Conservation (phyloP, 2,888 invertebrate genomes). For the Spilosoma lubricipeda region DNA sequence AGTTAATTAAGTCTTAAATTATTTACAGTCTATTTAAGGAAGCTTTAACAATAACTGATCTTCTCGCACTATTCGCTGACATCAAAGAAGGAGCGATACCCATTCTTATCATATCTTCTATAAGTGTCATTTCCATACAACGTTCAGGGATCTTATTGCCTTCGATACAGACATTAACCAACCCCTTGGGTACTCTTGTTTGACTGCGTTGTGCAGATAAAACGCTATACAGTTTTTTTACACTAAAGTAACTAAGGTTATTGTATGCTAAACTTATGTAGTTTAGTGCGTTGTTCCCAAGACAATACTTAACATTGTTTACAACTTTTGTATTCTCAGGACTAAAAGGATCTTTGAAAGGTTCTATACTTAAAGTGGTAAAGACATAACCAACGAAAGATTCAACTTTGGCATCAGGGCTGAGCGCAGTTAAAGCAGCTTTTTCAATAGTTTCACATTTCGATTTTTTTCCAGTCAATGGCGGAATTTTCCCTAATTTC, state of each 20-base stretch:
- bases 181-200: constrained; percentile 60
- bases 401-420: too few relatives aligned
- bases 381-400: background rate
- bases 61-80: background rate
- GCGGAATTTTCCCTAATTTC: constrained; percentile 37
- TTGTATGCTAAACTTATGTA: constrained; percentile 72
- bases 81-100: background rate
- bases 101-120: constrained; percentile 54
- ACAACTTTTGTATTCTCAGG: constrained; percentile 43
- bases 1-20: background rate
- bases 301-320: constrained; percentile 51
- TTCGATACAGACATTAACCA: constrained; percentile 65
- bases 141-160: constrained; percentile 66
- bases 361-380: background rate
- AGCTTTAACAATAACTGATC: background rate
- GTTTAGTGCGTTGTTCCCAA: constrained; percentile 64
- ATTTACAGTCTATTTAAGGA: background rate
- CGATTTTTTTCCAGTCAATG: background rate
- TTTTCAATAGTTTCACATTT: background rate
- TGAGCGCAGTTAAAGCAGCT: background rate
- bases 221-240: constrained; percentile 60
- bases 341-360: constrained; percentile 56
- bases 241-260: constrained; percentile 56
- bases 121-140: constrained; percentile 58
- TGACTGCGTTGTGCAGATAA: constrained; percentile 56